phyloP scores from a whole-genome alignment of 2,888 invertebrate species.

The Oscheius sp. region DNA sequence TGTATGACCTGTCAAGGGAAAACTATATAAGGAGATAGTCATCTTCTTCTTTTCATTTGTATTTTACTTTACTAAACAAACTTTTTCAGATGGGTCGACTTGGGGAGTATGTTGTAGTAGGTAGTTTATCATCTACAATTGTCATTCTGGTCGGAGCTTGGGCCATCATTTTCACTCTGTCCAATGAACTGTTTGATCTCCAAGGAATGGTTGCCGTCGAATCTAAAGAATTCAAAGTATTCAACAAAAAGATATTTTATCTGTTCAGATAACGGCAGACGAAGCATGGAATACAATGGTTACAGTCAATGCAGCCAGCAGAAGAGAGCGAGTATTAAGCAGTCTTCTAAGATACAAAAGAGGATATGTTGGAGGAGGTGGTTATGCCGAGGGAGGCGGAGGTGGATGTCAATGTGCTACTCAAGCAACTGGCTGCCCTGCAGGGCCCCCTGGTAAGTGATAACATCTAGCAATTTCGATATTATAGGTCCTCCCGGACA shows the following conservation, averaged over 20 bases:
- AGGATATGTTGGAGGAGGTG: constrained; percentile 10
- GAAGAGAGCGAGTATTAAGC: neutral
- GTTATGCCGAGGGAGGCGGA: neutral
- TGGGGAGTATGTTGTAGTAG: constrained; percentile 16
- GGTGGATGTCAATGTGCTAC: constrained; percentile 10
- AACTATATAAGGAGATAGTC: too few species aligned
- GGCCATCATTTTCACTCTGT: constrained; percentile 1
- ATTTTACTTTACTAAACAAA: neutral
- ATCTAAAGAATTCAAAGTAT: constrained; percentile 6
- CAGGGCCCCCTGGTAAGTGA: constrained; percentile 4
- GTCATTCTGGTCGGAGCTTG: constrained; percentile 9
- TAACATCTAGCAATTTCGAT: too few species aligned
- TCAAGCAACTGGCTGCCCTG: constrained; percentile 8
- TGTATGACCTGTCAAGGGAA: too few species aligned
- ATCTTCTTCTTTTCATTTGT: neutral
- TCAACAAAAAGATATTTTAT: neutral
- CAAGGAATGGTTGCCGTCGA: constrained; percentile 15
- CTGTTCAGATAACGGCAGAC: neutral
- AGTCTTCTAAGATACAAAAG: neutral
- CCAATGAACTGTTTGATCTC: constrained; percentile 17
- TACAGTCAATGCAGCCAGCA: neutral
- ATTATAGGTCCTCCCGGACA: too few species aligned
- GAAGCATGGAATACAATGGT: constrained; percentile 18
- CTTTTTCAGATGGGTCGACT: constrained; percentile 17
- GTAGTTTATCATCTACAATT: neutral